Conservation (phyloP, 2,797 vertebrate genomes). For the Sciaenops ocellatus region DNA sequence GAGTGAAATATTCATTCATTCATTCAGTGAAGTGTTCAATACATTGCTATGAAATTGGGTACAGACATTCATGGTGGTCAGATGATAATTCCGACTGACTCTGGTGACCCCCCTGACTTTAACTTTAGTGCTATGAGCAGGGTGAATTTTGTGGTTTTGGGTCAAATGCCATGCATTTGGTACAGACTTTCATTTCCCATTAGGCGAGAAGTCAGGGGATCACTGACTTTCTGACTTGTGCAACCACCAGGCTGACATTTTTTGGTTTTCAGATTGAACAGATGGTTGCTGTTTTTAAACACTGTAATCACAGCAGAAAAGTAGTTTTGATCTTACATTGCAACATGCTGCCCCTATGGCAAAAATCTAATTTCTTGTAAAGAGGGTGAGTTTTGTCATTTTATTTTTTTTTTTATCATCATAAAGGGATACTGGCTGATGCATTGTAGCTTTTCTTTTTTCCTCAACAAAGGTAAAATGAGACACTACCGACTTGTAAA, state of each 20-base stretch:
- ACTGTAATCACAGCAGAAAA: too few species aligned
- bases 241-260: background rate
- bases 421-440: background rate
- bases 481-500: too few species aligned
- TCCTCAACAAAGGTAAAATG: background rate
- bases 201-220: too few species aligned
- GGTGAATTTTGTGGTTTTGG: too few species aligned
- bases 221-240: background rate
- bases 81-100: background rate
- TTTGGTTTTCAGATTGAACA: background rate
- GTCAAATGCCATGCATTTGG: too few species aligned
- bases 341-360: background rate
- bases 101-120: background rate
- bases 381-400: background rate
- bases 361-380: background rate
- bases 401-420: background rate
- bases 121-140: too few species aligned
- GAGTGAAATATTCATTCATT: too few species aligned
- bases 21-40: too few species aligned
- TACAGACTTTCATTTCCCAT: too few species aligned
- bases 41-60: too few species aligned
- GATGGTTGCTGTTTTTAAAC: background rate
- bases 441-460: background rate
- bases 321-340: background rate
- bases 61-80: too few species aligned